Base-by-base conservation (phyloP, 1,140 invertebrate species). In the Cotesia glomerata region DNA sequence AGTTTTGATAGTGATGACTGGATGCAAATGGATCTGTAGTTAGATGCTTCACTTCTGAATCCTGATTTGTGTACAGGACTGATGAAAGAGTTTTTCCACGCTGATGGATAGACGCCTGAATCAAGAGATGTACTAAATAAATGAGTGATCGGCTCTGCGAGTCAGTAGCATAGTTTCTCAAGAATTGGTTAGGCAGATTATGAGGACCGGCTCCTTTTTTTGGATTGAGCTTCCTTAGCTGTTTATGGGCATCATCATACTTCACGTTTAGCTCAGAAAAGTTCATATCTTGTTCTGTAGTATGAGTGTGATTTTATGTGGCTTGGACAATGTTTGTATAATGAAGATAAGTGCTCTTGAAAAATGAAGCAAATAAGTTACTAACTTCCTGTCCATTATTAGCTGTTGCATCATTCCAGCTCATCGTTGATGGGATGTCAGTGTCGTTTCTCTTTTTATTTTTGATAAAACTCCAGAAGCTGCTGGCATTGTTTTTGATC, bases 31-130 rank as follows among this genome's bases (percentile, higher is more conserved):
- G 64, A 39, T 0, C 36, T 39, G 36, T 39, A 39, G 36, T 39
- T 39, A 8, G 36, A 39, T 8, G 36, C 36, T 0, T 51, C 2
- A 16, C 51, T 51, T 5, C 51, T 66, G 45, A 16, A 14, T 9
- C 64, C 64, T 8, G 14, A 13, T n/a, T 45, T 51, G 4, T 51
- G 16, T 51, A 66, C 32, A 13, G 64, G 64, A 34, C 4, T n/a
- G 11, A 66, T 51, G 45, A n/a, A 66, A n/a, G 14, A 51, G 7
- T 4, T 49, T 51, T 66, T 66, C 64, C 64, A 66, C 8, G 18
- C 45, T 5, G 64, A n/a, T 5, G 64, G 64, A 35, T 51, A 66
- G 4, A 49, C 7, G 2, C 45, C 45, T 13, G 36, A 18, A 13
- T 51, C 3, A 1, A 66, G 45, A 14, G 64, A 66, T 51, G 9